Conservation (phyloP, 1,140 invertebrate genomes). For the Neodiprion fabricii region DNA sequence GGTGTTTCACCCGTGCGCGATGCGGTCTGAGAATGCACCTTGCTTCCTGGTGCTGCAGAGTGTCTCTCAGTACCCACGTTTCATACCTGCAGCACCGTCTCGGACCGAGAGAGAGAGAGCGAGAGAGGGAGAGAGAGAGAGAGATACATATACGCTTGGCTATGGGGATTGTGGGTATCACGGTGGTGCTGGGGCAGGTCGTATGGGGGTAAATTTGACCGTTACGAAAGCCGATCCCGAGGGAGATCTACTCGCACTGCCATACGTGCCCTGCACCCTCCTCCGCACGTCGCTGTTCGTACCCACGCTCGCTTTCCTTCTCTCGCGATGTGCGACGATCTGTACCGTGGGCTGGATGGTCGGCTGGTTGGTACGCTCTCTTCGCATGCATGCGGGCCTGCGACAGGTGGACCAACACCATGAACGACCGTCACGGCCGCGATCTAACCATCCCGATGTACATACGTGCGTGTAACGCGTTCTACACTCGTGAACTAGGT, state of each 20-base stretch:
- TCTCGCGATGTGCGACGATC: no score
- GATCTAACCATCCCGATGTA: background rate
- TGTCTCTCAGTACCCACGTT: background rate
- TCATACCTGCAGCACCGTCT: conserved; percentile 18
- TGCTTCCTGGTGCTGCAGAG: background rate
- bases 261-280: conserved; percentile 8
- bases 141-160: background rate
- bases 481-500: no score
- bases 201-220: conserved; percentile 54
- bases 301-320: no score
- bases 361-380: no score
- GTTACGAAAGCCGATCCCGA: conserved; percentile 42
- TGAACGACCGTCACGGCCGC: background rate
- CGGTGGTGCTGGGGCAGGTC: conserved; percentile 20
- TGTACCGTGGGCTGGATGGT: no score
- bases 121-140: conserved; percentile 8
- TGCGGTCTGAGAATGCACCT: background rate
- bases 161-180: conserved; percentile 32
- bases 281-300: background rate
- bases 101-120: conserved; percentile 12
- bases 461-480: no score
- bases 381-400: background rate
- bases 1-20: no score
- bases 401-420: background rate
- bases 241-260: background rate